phyloP scores from a whole-genome alignment of 2,888 invertebrate species.

The Thera britannica region DNA sequence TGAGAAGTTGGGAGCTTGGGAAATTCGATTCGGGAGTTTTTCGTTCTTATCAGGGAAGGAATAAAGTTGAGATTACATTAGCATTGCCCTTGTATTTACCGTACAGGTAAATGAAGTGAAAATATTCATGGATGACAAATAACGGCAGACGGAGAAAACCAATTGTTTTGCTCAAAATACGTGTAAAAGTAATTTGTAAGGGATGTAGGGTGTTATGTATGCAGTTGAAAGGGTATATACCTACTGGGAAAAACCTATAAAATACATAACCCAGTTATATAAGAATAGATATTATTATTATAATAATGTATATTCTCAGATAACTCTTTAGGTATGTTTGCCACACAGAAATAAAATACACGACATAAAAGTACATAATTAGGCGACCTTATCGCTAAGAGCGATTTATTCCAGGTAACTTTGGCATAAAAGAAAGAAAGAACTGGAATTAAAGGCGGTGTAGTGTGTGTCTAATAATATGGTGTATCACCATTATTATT shows the following conservation, averaged over 20 bases:
- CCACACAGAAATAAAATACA: too few species aligned
- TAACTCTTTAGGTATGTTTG: too few species aligned
- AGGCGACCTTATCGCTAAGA: too few species aligned
- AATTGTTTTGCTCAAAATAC: conserved; percentile 31
- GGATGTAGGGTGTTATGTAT: neutral
- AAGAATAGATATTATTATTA: too few species aligned
- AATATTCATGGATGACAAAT: conserved; percentile 41
- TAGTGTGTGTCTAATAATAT: too few species aligned
- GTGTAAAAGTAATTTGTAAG: neutral
- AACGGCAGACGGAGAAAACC: conserved; percentile 17
- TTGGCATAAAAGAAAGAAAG: too few species aligned
- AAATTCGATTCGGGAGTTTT: conserved; percentile 25
- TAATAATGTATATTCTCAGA: too few species aligned
- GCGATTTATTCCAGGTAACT: too few species aligned
- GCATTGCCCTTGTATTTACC: conserved; percentile 12
- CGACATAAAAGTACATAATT: too few species aligned
- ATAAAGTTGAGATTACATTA: conserved; percentile 33
- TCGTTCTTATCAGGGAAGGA: conserved; percentile 6
- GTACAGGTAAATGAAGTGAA: conserved; percentile 37
- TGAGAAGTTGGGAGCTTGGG: conserved; percentile 21
- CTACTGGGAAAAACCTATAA: neutral
- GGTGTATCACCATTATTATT: too few species aligned
- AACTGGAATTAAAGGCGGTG: too few species aligned
- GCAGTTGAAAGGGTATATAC: neutral
- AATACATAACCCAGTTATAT: too few species aligned